Evolutionary conservation across 2,797 vertebrate genomes (phyloP).

Genomic region (Zonotrichia albicollis): DNA sequence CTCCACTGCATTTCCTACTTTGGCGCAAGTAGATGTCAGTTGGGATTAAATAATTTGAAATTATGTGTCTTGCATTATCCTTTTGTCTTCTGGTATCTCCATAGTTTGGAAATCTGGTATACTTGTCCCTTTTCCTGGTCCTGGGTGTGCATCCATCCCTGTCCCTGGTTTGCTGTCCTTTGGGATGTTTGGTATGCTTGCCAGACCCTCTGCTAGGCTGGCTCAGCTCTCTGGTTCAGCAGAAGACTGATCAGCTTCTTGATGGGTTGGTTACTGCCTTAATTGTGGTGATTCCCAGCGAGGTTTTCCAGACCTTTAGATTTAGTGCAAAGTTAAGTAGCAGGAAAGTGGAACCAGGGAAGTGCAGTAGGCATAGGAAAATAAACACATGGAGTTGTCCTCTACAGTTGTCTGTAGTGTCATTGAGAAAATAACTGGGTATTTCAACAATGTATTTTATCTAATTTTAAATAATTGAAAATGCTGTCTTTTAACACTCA

Average conservation of each 20-base stretch:
- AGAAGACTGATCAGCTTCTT: background rate
- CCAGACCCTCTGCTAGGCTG: background rate
- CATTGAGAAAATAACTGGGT: background rate
- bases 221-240: background rate
- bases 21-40: background rate
- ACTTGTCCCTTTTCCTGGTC: background rate
- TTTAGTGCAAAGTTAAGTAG: background rate
- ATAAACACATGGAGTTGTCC: background rate
- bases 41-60: background rate
- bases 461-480: background rate
- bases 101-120: background rate
- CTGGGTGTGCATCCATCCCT: rapidly evolving
- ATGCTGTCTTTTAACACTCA: background rate
- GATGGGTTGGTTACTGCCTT: background rate
- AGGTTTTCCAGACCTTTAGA: background rate
- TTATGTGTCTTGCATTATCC: background rate
- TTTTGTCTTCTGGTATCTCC: background rate
- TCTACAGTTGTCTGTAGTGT: background rate
- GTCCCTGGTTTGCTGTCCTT: background rate
- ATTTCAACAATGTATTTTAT: background rate
- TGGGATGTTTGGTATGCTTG: background rate
- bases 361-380: background rate
- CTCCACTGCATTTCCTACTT: rapidly evolving
- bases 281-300: background rate
- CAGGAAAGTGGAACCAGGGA: background rate